phyloP scores from a whole-genome alignment of 2,797 vertebrate genomes.

The Oryzias dopingdopingensis region DNA sequence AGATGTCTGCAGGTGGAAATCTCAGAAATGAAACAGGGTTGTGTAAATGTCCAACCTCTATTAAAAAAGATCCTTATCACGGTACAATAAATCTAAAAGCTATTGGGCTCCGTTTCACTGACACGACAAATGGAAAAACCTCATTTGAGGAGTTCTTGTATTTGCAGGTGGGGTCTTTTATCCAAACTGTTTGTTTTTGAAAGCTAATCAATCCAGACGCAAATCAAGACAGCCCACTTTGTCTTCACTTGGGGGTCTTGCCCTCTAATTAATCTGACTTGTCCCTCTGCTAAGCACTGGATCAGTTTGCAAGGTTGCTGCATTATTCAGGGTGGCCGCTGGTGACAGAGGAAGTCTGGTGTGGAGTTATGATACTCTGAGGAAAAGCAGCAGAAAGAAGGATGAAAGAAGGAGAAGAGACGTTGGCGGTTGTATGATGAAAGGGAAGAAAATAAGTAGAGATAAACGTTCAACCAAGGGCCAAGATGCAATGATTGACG shows the following conservation, averaged over 20 bases:
- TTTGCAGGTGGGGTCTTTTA: constrained; percentile 7
- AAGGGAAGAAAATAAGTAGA: constrained; percentile 19
- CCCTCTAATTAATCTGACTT: constrained; percentile 77
- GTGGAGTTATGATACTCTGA: constrained; percentile 64
- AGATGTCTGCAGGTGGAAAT: constrained; percentile 52
- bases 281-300: constrained; percentile 71
- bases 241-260: constrained; percentile 51
- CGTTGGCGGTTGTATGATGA: constrained; percentile 19
- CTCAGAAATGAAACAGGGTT: constrained; percentile 33
- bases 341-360: constrained; percentile 70
- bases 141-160: constrained; percentile 10
- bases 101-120: constrained; percentile 17
- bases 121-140: constrained; percentile 27
- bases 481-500: constrained; percentile 53
- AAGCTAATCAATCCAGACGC: constrained; percentile 19
- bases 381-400: constrained; percentile 12
- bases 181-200: constrained; percentile 27
- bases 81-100: constrained; percentile 26
- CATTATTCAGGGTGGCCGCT: constrained; percentile 74
- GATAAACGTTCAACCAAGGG: constrained; percentile 24
- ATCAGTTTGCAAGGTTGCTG: constrained; percentile 71
- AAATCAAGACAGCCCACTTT: constrained; percentile 24
- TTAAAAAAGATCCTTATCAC: constrained; percentile 31
- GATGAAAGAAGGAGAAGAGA: constrained; percentile 28
- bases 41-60: constrained; percentile 29